Evolutionary conservation across 2,113 vertebrate species (phyloP), one percentile per base, ranked within the genome.

Genomic region (Neolamprologus toae): DNA sequence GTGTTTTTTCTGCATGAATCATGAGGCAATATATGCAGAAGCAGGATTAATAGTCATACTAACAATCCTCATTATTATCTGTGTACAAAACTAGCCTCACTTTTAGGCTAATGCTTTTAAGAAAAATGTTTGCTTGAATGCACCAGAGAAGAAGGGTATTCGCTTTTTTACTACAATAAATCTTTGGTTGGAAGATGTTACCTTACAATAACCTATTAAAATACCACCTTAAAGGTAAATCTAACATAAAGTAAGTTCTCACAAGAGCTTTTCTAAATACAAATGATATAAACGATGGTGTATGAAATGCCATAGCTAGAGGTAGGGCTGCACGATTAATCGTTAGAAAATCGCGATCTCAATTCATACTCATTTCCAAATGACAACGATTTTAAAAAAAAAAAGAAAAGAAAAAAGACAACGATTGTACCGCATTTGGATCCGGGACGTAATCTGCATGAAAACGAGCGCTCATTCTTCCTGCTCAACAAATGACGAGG

Each of bases 321-420:
- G 35, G 37, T 42, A 1, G 40, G 40, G 40, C 40, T 42, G 12
- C 40, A 42, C 12, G 40, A 42, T 42, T 42, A 42, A 42, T 42
- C 40, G 0, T 42, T 42, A 42, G 40, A 42, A 37, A 42, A 42
- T 42, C 0, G 40, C 40, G 40, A 40, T 40, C 5, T 42, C 40
- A 3, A 42, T 42, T 42, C 11, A 42, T 42, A 3, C 11, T 42
- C 12, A 42, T 42, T 42, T 42, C 12, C 40, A 42, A 42, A 42
- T 42, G 40, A 42, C 40, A 42, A 42, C 40, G 40, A 42, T 42
- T 13, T 13, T 3, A 23, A 23, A 0, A 3, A 5, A 40, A 11
- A 40, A 12, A 40, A 3, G 1, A 11, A 0, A 5, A 3, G 2
- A 1, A 12, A 40, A 12, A 42, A 12, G 11, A 40, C 3, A 0